Conservation (phyloP, 1,140 invertebrate genomes). For the Caenorhabditis briggsae region DNA sequence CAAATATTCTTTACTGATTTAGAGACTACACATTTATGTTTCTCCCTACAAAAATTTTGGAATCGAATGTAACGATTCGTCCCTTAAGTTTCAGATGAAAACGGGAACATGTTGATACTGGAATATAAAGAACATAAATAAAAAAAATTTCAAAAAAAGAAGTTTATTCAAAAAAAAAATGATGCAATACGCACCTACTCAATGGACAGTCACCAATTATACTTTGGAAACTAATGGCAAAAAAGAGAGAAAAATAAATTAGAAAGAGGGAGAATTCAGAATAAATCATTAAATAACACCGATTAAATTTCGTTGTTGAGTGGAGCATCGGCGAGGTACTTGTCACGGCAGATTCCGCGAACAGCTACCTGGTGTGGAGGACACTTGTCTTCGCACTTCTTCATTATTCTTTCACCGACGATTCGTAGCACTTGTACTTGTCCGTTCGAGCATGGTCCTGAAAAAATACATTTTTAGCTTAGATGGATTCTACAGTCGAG, state of each 20-base stretch:
- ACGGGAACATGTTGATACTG: no score
- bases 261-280: not conserved
- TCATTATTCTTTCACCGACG: constrained; percentile 72
- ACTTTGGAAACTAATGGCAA: constrained; percentile 56
- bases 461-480: not conserved
- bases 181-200: constrained; percentile 47
- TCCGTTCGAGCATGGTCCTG: constrained; percentile 69
- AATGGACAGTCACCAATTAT: constrained; percentile 46
- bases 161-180: not conserved
- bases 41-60: no score
- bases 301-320: constrained; percentile 53
- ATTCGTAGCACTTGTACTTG: constrained; percentile 75
- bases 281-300: constrained; percentile 14
- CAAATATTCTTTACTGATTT: no score
- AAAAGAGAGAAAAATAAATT: constrained; percentile 13
- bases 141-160: not conserved
- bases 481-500: no score
- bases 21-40: no score
- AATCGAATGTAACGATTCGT: no score
- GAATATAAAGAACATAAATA: not conserved
- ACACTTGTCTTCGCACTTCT: constrained; percentile 74
- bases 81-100: no score
- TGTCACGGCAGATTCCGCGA: constrained; percentile 72
- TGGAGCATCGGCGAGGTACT: constrained; percentile 61
- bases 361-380: constrained; percentile 74